phyloP scores from a whole-genome alignment of 2,113 vertebrate species.

The Cavia porcellus region DNA sequence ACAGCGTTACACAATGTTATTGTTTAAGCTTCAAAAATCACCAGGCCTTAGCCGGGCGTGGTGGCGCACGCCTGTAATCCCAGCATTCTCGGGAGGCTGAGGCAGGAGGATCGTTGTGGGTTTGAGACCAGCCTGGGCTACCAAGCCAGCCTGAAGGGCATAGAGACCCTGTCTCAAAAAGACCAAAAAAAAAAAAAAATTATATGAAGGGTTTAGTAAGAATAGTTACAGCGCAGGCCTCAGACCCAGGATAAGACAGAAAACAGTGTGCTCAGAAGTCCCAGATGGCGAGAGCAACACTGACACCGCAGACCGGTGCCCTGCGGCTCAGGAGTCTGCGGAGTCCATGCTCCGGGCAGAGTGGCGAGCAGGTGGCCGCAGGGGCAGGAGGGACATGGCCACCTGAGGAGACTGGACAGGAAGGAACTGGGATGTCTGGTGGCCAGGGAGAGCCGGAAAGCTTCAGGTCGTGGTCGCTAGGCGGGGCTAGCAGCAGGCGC shows the following conservation, averaged over 20 bases:
- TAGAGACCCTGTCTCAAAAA: too few relatives aligned
- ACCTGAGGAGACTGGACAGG: background rate
- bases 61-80: too few relatives aligned
- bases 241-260: background rate
- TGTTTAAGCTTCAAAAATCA: background rate
- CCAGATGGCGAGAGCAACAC: rapidly evolving
- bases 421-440: background rate
- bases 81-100: too few relatives aligned
- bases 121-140: too few relatives aligned
- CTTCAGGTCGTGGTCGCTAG: rapidly evolving
- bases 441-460: background rate
- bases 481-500: rapidly evolving
- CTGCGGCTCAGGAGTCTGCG: background rate
- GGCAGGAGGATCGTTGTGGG: too few relatives aligned
- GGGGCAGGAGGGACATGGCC: background rate
- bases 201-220: background rate
- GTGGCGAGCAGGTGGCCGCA: background rate
- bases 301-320: rapidly evolving
- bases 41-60: too few relatives aligned
- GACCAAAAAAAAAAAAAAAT: too few relatives aligned
- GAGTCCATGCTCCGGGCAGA: background rate
- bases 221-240: background rate
- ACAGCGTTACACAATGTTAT: background rate
- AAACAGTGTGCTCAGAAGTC: background rate
- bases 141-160: too few relatives aligned